phyloP scores from a whole-genome alignment of 2,888 invertebrate species.

The Cryptus armator region DNA sequence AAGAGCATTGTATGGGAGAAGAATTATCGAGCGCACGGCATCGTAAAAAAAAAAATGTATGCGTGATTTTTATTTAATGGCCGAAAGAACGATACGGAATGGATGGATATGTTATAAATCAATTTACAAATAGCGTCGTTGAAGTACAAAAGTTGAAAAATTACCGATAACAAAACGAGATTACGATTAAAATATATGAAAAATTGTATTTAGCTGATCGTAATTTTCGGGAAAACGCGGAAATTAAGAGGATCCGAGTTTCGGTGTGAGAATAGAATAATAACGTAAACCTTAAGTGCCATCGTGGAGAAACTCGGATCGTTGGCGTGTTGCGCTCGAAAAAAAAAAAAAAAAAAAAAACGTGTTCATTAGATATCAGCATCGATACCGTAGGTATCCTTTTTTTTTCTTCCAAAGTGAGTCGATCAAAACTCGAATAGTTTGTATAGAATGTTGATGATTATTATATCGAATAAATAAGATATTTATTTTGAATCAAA shows the following conservation, averaged over 20 bases:
- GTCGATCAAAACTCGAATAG: neutral
- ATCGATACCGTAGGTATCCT: constrained; percentile 6
- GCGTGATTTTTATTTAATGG: constrained; percentile 36
- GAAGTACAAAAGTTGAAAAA: constrained; percentile 49
- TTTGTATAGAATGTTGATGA: constrained; percentile 29
- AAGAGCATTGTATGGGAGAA: neutral
- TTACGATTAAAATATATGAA: constrained; percentile 29
- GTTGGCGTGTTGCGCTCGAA: constrained; percentile 11
- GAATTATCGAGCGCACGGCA: constrained; percentile 2
- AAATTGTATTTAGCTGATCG: neutral
- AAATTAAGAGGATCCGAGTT: constrained; percentile 25
- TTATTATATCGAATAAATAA: constrained; percentile 29
- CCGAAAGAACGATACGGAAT: constrained; percentile 40
- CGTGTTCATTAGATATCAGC: constrained; percentile 33
- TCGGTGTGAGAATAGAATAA: constrained; percentile 21
- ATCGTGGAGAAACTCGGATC: constrained; percentile 41
- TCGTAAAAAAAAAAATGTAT: constrained; percentile 19
- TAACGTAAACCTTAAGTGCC: constrained; percentile 48
- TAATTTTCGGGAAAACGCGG: neutral
- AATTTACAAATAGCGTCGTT: constrained; percentile 37
- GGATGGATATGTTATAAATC: constrained; percentile 18
- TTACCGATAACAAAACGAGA: constrained; percentile 37
- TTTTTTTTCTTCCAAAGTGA: constrained; percentile 5
- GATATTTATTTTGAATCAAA: constrained; percentile 41
- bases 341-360: constrained; percentile 18